Conservation (phyloP, 35 echinoderm and acorn worm genomes). For the Ptychodera flava region DNA sequence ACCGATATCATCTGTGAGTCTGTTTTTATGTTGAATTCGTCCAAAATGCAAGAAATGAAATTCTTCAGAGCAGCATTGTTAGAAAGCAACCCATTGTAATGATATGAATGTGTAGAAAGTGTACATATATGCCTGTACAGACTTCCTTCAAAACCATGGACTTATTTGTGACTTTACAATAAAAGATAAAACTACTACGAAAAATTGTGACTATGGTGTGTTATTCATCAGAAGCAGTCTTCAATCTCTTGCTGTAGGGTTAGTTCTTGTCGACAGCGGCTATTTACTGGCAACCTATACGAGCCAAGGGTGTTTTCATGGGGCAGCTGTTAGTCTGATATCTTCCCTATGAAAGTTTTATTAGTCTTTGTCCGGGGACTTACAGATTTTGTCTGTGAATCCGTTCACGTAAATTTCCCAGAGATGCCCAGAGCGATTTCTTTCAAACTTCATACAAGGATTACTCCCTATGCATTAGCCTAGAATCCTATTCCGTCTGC, state of each 20-base stretch:
- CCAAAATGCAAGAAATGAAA: neutral
- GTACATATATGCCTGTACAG: neutral
- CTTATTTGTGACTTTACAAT: neutral
- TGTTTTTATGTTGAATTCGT: neutral
- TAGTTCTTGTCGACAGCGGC: neutral
- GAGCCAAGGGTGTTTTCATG: neutral
- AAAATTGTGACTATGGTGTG: neutral
- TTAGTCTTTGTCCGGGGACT: no score
- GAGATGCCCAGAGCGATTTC: no score
- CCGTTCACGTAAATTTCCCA: no score
- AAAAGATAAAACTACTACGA: neutral
- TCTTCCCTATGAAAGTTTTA: no score
- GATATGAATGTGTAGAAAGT: slow-evolving; percentile 1
- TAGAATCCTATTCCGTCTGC: no score
- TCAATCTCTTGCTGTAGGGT: neutral
- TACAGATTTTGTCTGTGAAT: no score
- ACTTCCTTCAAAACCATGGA: neutral
- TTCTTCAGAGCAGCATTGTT: neutral
- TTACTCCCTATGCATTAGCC: no score
- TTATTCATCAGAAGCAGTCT: neutral
- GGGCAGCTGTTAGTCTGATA: neutral
- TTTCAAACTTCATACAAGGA: no score
- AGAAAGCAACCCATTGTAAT: no score
- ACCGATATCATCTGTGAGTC: neutral
- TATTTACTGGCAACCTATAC: neutral